phyloP scores from a whole-genome alignment of 92 coral and sea anemone genomes.

The Parazoanthus atlanticus region DNA sequence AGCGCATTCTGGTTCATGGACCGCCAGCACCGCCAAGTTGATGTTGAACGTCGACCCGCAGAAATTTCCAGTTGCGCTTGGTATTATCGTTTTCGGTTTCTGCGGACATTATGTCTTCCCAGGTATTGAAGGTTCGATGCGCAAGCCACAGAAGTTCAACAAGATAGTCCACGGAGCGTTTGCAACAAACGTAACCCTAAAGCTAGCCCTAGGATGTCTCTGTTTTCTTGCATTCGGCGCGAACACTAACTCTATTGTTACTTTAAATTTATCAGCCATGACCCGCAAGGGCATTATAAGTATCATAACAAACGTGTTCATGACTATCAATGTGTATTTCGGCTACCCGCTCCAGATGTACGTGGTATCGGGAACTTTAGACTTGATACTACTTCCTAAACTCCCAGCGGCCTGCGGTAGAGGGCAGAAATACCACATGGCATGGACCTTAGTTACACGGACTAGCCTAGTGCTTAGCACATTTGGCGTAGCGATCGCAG shows the following conservation, averaged over 20 bases:
- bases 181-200: constrained; percentile 47
- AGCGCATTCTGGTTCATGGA: constrained; percentile 59
- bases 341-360: constrained; percentile 82
- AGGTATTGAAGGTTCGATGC: constrained; percentile 84
- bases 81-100: constrained; percentile 67
- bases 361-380: constrained; percentile 71
- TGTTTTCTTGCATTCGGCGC: constrained; percentile 69
- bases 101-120: constrained; percentile 83
- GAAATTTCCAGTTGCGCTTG: constrained; percentile 68
- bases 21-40: constrained; percentile 19
- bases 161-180: constrained; percentile 68
- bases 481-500: constrained; percentile 74
- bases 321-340: constrained; percentile 67
- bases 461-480: constrained; percentile 61
- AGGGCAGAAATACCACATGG: constrained; percentile 48
- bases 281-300: constrained; percentile 57
- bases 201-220: constrained; percentile 64
- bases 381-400: constrained; percentile 62
- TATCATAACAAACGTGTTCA: constrained; percentile 53
- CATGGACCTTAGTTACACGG: constrained; percentile 59
- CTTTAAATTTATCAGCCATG: constrained; percentile 53
- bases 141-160: constrained; percentile 66
- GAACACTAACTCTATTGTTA: constrained; percentile 58
- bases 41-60: constrained; percentile 57
- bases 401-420: constrained; percentile 53